phyloP scores from a whole-genome alignment of 2,888 invertebrate genomes.

The Acleris cristana region DNA sequence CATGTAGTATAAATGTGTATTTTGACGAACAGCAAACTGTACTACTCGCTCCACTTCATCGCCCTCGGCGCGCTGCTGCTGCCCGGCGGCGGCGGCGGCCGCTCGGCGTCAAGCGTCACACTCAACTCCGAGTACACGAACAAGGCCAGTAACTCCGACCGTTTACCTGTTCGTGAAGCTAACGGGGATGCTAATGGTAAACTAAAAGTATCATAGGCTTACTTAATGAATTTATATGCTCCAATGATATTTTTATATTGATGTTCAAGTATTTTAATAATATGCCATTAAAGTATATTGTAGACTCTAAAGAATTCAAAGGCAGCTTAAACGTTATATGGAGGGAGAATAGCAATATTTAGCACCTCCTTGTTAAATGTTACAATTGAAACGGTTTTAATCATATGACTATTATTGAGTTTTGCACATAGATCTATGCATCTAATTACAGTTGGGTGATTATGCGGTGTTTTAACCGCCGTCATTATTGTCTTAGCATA shows the following conservation, averaged over 20 bases:
- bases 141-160: constrained; percentile 48
- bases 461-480: too few species aligned
- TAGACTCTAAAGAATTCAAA: not conserved
- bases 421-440: too few species aligned
- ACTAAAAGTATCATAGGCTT: constrained; percentile 57
- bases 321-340: not conserved
- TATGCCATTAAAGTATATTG: constrained; percentile 7
- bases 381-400: too few species aligned
- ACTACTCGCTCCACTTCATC: constrained; percentile 78
- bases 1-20: not conserved
- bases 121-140: constrained; percentile 50
- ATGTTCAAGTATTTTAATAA: constrained; percentile 18
- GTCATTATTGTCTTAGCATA: too few species aligned
- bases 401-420: too few species aligned
- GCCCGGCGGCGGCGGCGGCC: constrained; percentile 54
- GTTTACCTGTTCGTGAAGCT: constrained; percentile 40
- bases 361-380: too few species aligned
- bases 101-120: constrained; percentile 35
- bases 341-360: too few species aligned
- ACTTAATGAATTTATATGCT: constrained; percentile 9
- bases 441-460: too few species aligned
- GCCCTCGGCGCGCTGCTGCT: constrained; percentile 75
- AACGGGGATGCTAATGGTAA: constrained; percentile 64
- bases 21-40: constrained; percentile 75
- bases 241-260: constrained; percentile 19